phyloP scores from a whole-genome alignment of 2,113 vertebrate genomes.

The Garra rufa region DNA sequence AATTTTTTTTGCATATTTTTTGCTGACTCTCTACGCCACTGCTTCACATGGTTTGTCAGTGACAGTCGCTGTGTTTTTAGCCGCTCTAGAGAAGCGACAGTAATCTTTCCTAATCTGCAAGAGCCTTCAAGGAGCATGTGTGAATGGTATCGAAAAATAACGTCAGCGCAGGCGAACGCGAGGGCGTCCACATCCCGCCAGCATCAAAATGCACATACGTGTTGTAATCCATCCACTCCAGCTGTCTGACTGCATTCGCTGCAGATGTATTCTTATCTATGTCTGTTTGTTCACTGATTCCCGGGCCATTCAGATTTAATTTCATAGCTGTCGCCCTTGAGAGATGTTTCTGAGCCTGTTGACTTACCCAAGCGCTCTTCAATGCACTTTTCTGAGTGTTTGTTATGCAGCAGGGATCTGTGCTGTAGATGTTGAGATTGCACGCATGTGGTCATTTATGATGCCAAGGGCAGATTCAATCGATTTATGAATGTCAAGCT shows the following conservation, averaged over 20 bases:
- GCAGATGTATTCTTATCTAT: not conserved
- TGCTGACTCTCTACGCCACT: no score
- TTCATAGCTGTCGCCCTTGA: slow-evolving; percentile 29
- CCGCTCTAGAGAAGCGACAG: not conserved
- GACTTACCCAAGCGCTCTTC: not conserved
- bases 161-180: not conserved
- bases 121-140: not conserved
- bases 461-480: not conserved
- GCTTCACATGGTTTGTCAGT: not conserved
- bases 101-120: slow-evolving; percentile 6
- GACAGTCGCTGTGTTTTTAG: not conserved
- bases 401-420: not conserved
- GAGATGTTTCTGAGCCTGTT: slow-evolving; percentile 3
- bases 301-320: not conserved
- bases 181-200: not conserved
- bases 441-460: not conserved
- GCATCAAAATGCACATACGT: not conserved
- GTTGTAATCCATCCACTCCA: not conserved
- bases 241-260: not conserved
- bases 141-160: not conserved
- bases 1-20: no score
- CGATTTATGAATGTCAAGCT: not conserved
- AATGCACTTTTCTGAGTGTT: no score
- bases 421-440: not conserved
- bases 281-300: slow-evolving; percentile 3